Evolutionary conservation across 1,140 invertebrate species (phyloP).

Genomic region (Macrobrachium rosenbergii): DNA sequence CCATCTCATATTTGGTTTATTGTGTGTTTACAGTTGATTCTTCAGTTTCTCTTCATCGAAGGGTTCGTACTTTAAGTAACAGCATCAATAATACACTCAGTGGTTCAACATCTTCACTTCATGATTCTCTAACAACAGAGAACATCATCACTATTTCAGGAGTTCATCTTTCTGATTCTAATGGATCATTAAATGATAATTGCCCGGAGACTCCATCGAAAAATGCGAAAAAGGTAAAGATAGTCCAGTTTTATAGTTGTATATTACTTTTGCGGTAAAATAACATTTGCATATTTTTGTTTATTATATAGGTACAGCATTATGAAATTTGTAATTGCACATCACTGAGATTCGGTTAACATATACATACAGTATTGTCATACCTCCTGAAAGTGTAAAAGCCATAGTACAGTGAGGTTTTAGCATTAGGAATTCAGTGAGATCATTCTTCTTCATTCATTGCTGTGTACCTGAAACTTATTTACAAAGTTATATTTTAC

Average conservation of each 20-base stretch:
- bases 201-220: neutral
- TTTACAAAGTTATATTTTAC: too few relatives aligned
- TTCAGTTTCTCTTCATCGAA: slow-evolving; percentile 23
- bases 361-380: too few relatives aligned
- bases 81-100: too few relatives aligned
- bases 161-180: slow-evolving; percentile 32
- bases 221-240: slow-evolving; percentile 20
- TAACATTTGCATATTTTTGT: neutral
- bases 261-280: neutral
- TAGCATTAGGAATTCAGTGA: too few relatives aligned
- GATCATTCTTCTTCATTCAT: too few relatives aligned
- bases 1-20: too few relatives aligned
- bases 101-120: slow-evolving; percentile 30
- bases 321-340: too few relatives aligned
- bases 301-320: too few relatives aligned
- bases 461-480: too few relatives aligned
- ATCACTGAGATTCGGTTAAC: too few relatives aligned
- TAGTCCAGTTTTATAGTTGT: neutral
- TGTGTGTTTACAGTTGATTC: slow-evolving; percentile 24
- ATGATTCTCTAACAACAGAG: slow-evolving; percentile 48
- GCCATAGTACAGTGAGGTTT: too few relatives aligned
- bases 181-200: slow-evolving; percentile 18
- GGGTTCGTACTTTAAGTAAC: neutral
- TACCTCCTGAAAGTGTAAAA: neutral
- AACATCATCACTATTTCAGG: slow-evolving; percentile 56